Conservation (phyloP, 2,113 vertebrate genomes). For the Phrynosoma blainvillii region DNA sequence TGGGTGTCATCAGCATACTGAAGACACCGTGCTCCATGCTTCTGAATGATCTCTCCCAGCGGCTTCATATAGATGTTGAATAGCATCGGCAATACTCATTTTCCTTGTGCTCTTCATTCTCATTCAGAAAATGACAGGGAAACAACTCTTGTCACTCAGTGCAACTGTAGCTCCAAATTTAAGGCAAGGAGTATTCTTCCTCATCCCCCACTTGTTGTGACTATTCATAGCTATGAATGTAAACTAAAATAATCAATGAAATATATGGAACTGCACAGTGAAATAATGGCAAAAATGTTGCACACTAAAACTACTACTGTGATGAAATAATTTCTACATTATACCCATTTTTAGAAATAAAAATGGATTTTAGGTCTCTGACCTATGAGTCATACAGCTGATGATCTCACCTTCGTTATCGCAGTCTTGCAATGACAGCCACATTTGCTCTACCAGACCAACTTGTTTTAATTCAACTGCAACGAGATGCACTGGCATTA, state of each 20-base stretch:
- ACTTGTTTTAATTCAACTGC: conserved; percentile 73
- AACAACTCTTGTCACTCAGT: background rate
- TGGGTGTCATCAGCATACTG: no score
- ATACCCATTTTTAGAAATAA: conserved; percentile 28
- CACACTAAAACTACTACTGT: conserved; percentile 7
- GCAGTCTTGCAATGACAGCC: conserved; percentile 71
- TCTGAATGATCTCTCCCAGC: no score
- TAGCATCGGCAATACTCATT: background rate
- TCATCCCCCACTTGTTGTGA: background rate
- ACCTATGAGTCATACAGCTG: conserved; percentile 54
- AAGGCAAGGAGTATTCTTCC: background rate
- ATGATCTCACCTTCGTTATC: conserved; percentile 69
- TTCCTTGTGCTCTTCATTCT: background rate
- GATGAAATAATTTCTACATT: conserved; percentile 36
- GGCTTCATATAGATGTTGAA: no score
- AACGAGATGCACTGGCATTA: conserved; percentile 67
- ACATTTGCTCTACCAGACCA: conserved; percentile 72
- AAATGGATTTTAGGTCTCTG: conserved; percentile 20
- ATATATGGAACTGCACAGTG: background rate
- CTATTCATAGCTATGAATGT: background rate
- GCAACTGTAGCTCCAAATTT: background rate
- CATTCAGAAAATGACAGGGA: background rate
- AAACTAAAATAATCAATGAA: background rate
- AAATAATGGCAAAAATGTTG: background rate
- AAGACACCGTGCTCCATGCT: no score